phyloP scores from a whole-genome alignment of 2,797 vertebrate species.

The Todus mexicanus region DNA sequence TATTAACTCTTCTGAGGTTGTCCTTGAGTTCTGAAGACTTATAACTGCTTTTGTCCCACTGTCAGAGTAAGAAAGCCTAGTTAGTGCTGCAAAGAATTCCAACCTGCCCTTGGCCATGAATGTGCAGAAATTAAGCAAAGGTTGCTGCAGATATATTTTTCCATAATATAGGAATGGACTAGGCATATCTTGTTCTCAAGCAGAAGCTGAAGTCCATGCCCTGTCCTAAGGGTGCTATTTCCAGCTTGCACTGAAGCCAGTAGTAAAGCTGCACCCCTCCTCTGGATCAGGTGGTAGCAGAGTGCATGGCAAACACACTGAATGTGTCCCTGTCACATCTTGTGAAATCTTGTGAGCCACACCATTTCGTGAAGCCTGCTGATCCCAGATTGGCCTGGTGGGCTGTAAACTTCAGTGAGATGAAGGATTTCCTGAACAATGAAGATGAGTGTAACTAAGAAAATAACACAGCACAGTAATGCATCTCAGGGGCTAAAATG shows the following conservation, averaged over 20 bases:
- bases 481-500: background rate
- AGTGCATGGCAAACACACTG: background rate
- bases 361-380: background rate
- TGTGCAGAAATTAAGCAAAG: background rate
- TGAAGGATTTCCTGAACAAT: background rate
- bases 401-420: background rate
- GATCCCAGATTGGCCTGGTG: background rate
- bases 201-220: accelerated
- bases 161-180: background rate
- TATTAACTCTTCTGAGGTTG: background rate
- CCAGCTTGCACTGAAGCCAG: background rate
- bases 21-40: background rate
- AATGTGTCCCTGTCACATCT: background rate
- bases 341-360: background rate
- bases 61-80: background rate
- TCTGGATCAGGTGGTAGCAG: background rate
- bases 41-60: background rate
- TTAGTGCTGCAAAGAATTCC: background rate
- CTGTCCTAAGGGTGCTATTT: background rate
- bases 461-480: background rate
- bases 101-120: background rate
- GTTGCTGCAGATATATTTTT: background rate
- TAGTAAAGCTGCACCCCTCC: background rate
- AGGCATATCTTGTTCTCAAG: background rate
- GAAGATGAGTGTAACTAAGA: background rate